Percentiles rank a stretch among this genome's conserved stretches.
These are phyloP conservation scores for Zapornia atra DNA, from an alignment of 2,113 vertebrate species.

Conservation along the genomic window DNA sequence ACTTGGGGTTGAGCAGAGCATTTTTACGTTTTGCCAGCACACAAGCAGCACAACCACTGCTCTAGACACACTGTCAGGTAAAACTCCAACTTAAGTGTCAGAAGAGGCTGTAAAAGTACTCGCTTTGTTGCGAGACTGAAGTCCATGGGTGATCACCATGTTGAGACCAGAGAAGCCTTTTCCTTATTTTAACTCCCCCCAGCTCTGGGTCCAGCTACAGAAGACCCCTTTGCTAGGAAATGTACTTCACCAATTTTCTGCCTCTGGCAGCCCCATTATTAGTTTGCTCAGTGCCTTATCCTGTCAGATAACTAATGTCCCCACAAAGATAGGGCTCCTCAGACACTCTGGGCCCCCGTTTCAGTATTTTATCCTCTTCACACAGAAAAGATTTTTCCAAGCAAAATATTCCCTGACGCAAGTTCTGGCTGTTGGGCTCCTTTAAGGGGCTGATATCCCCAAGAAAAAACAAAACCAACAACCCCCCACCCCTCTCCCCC, in stretches of 20 bases:
- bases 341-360: rapidly evolving
- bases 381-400: rapidly evolving
- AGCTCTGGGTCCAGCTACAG: background rate
- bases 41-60: background rate
- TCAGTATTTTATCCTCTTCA: background rate
- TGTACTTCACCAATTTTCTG: background rate
- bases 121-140: background rate
- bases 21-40: background rate
- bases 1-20: background rate
- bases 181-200: background rate
- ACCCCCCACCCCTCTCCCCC: no score
- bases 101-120: background rate
- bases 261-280: background rate
- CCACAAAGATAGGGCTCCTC: rapidly evolving
- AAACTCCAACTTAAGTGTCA: slow-evolving; percentile 4
- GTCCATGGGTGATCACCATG: rapidly evolving
- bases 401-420: background rate
- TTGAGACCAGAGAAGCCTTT: background rate
- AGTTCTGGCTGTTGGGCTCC: background rate
- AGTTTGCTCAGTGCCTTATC: background rate
- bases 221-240: background rate
- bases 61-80: background rate
- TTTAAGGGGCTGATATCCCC: background rate
- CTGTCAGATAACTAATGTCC: background rate
- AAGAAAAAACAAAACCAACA: background rate